Conservation (phyloP, 1,140 invertebrate species). For the Mesaphorura yosii region DNA sequence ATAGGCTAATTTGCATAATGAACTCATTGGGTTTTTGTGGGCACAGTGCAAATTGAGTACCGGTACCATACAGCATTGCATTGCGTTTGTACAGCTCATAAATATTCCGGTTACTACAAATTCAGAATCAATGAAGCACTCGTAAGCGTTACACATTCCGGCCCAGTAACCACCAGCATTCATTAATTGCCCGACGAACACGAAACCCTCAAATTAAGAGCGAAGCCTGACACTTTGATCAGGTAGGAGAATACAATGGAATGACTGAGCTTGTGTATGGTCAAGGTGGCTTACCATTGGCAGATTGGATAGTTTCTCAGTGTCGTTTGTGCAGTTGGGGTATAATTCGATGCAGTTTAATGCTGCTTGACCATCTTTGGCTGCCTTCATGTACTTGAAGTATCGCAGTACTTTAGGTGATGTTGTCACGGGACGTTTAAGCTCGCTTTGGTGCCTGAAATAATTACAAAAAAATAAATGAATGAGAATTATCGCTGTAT, state of each 20-base stretch:
- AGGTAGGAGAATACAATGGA: not conserved
- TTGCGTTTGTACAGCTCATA: no score
- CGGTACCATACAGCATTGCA: no score
- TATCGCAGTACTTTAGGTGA: constrained; percentile 72
- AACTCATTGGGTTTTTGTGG: no score
- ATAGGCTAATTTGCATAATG: no score
- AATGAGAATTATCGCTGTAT: not conserved
- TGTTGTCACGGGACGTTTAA: constrained; percentile 64
- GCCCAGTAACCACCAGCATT: no score
- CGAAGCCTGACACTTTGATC: not conserved
- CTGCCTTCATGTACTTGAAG: constrained; percentile 77
- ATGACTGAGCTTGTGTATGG: not conserved
- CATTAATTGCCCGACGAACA: not conserved
- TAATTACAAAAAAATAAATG: constrained; percentile 12
- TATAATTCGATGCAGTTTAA: constrained; percentile 53
- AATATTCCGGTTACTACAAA: no score
- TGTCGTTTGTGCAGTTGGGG: constrained; percentile 52
- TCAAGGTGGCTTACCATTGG: constrained; percentile 25
- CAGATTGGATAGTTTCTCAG: constrained; percentile 34
- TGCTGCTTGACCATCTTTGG: constrained; percentile 69
- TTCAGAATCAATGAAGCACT: no score
- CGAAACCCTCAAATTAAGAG: not conserved
- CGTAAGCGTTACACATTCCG: not conserved
- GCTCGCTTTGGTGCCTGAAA: constrained; percentile 63
- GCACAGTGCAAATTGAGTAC: no score